Percentiles rank a stretch among this genome's conserved stretches.
Evolutionary conservation across 1,140 invertebrate genomes (phyloP).

Genomic region (Hycleus phaleratus): DNA sequence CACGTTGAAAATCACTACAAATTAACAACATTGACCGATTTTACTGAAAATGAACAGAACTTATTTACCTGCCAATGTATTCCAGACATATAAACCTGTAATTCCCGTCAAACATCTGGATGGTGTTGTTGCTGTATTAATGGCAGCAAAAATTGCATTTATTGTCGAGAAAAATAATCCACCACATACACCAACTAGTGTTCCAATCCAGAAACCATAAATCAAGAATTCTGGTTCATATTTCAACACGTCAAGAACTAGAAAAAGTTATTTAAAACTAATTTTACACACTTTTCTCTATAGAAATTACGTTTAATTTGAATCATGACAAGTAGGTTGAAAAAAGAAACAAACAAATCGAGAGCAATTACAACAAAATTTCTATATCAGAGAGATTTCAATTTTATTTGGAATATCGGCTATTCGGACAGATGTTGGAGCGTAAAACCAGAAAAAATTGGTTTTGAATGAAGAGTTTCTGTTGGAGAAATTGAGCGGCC

Average conservation of each 20-base stretch:
- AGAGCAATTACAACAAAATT: too few species aligned
- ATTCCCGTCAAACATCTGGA: slow-evolving; percentile 63
- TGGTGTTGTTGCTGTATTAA: slow-evolving; percentile 70
- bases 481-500: too few species aligned
- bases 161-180: slow-evolving; percentile 60
- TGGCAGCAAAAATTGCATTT: slow-evolving; percentile 64
- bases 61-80: slow-evolving; percentile 60
- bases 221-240: slow-evolving; percentile 58
- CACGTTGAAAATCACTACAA: slow-evolving; percentile 53
- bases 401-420: too few species aligned
- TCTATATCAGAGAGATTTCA: too few species aligned
- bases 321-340: too few species aligned
- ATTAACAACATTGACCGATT: background rate
- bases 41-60: slow-evolving; percentile 1
- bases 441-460: too few species aligned
- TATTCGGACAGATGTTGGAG: too few species aligned
- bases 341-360: too few species aligned
- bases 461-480: too few species aligned
- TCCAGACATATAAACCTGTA: slow-evolving; percentile 75
- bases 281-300: background rate
- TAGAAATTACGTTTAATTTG: too few species aligned
- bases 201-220: slow-evolving; percentile 64
- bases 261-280: slow-evolving; percentile 23
- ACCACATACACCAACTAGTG: slow-evolving; percentile 54
- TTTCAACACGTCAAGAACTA: slow-evolving; percentile 54